Conservation (phyloP, 2,888 invertebrate genomes). For the Seira ritae region DNA sequence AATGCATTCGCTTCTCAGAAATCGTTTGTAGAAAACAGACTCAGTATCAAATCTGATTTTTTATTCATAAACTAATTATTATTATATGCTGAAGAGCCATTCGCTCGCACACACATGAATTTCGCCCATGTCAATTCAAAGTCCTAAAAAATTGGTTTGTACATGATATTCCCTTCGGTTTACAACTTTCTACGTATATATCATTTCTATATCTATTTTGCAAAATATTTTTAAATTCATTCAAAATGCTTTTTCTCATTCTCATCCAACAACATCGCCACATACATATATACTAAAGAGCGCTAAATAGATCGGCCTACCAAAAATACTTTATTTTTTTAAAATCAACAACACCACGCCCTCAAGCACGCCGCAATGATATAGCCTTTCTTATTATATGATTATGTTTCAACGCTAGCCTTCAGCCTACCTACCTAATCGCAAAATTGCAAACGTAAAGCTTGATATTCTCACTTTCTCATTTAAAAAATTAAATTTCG, state of each 20-base stretch:
- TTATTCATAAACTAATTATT: no score
- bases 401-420: neutral
- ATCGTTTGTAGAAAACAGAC: conserved; percentile 14
- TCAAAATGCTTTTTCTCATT: neutral
- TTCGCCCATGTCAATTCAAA: no score
- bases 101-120: no score
- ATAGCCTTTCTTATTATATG: neutral
- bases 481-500: neutral
- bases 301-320: no score
- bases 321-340: neutral
- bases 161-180: neutral
- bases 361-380: neutral
- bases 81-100: no score
- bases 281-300: no score
- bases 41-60: conserved; percentile 10
- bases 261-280: neutral
- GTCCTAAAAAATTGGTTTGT: neutral
- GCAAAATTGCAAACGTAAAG: neutral
- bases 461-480: neutral
- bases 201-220: neutral
- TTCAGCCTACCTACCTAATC: neutral
- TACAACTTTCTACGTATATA: neutral
- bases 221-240: neutral
- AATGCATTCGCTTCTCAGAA: no score
- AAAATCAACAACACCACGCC: neutral